Evolutionary conservation across 2,113 vertebrate species (phyloP).

Genomic region (Excalfactoria chinensis): DNA sequence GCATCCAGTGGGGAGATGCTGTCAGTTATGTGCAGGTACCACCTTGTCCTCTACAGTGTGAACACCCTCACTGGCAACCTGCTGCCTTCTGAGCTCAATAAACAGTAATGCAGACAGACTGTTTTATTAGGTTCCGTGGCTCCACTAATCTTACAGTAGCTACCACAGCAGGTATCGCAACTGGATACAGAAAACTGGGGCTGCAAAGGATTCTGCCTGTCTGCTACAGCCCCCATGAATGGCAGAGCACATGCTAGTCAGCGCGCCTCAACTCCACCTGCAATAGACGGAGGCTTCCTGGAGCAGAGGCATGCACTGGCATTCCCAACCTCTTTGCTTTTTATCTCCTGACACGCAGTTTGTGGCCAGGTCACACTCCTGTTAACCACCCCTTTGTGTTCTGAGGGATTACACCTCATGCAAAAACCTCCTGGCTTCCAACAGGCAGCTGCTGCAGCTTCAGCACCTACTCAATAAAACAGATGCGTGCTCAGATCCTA

Average conservation of each 20-base stretch:
- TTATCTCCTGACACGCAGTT: background rate
- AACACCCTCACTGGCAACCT: background rate
- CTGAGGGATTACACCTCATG: background rate
- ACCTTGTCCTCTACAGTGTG: background rate
- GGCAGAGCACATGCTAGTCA: background rate
- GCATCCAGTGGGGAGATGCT: background rate
- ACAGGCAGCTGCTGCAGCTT: background rate
- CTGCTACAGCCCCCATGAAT: background rate
- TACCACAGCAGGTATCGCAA: background rate
- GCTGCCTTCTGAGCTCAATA: background rate
- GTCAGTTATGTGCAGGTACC: background rate
- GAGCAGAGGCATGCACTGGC: background rate
- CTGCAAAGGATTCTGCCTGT: background rate
- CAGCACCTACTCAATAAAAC: background rate
- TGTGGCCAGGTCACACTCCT: background rate
- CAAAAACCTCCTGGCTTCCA: conserved; percentile 3
- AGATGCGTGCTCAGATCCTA: background rate
- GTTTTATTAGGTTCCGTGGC: background rate
- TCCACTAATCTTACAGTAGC: background rate
- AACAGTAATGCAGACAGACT: background rate
- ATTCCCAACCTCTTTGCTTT: background rate
- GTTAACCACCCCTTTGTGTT: background rate
- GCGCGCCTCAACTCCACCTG: background rate
- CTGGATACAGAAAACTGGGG: background rate
- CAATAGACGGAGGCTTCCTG: background rate